These are phyloP conservation scores for Drosophila lacteicornis DNA, from an alignment of 1,140 invertebrate genomes.

Conservation along the genomic window DNA sequence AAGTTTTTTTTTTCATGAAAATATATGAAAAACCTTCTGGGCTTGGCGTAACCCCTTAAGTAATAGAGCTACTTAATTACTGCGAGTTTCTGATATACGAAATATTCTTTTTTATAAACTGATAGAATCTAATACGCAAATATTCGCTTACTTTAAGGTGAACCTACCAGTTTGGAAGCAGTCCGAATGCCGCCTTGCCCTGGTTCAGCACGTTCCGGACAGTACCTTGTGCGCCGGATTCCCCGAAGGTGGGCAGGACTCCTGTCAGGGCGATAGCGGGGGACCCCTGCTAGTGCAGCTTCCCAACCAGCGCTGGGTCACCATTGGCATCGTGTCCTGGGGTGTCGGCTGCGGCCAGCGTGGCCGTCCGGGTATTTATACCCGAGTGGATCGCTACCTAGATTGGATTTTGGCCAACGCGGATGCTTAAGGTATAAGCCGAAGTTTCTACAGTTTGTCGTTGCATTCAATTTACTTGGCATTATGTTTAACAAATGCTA, in stretches of 20 bases:
- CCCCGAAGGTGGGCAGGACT: slow-evolving; percentile 90
- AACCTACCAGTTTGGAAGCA: slow-evolving; percentile 92
- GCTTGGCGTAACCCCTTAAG: too few relatives aligned
- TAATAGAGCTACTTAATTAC: too few relatives aligned
- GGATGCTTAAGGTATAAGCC: slow-evolving; percentile 55
- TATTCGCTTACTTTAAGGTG: slow-evolving; percentile 82
- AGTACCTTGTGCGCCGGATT: slow-evolving; percentile 90
- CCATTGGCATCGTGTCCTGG: slow-evolving; percentile 93
- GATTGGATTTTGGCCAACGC: slow-evolving; percentile 90
- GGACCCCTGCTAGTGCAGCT: slow-evolving; percentile 91
- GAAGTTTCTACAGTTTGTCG: slow-evolving; percentile 11
- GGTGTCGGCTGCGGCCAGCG: slow-evolving; percentile 90
- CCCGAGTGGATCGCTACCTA: slow-evolving; percentile 89
- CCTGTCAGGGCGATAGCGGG: slow-evolving; percentile 94
- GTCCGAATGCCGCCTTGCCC: slow-evolving; percentile 88
- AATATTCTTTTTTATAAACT: too few relatives aligned
- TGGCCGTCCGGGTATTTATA: slow-evolving; percentile 90
- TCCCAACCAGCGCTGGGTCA: slow-evolving; percentile 89
- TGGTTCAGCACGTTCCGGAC: slow-evolving; percentile 87
- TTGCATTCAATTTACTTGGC: slow-evolving; percentile 66
- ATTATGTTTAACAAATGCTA: slow-evolving; percentile 67
- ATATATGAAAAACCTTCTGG: too few relatives aligned
- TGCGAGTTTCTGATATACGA: too few relatives aligned
- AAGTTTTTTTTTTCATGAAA: too few relatives aligned
- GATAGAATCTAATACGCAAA: background rate